Evolutionary conservation across 2,888 invertebrate species (phyloP).

Genomic region (Drosophila pseudotakahashii): DNA sequence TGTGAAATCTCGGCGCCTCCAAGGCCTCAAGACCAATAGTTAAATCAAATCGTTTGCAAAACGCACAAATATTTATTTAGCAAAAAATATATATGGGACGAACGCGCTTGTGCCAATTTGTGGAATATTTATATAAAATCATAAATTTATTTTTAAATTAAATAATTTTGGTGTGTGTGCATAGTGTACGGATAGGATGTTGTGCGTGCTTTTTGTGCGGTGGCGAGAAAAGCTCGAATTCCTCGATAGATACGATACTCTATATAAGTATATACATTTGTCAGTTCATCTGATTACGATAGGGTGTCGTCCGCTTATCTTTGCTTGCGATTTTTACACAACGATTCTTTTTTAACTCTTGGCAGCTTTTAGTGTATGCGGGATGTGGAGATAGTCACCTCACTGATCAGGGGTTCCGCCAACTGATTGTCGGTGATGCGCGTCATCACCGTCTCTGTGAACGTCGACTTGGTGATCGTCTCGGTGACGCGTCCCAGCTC

Average conservation of each 20-base stretch:
- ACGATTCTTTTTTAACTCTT: conserved; percentile 50
- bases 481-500: conserved; percentile 95
- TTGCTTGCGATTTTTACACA: conserved; percentile 38
- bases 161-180: conserved; percentile 31
- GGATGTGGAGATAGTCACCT: conserved; percentile 88
- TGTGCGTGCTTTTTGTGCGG: conserved; percentile 29
- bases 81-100: too few species aligned
- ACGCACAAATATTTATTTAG: conserved; percentile 66
- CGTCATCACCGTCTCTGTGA: conserved; percentile 97
- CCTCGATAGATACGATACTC: conserved; percentile 4
- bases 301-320: conserved; percentile 6
- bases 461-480: conserved; percentile 97
- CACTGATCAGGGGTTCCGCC: conserved; percentile 93
- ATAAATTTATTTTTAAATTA: conserved; percentile 36
- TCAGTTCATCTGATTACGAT: neutral
- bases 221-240: conserved; percentile 39
- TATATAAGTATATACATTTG: neutral
- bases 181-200: conserved; percentile 18
- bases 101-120: conserved; percentile 50
- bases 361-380: conserved; percentile 71
- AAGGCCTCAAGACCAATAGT: conserved; percentile 34
- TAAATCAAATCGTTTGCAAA: conserved; percentile 61
- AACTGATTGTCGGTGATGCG: conserved; percentile 96
- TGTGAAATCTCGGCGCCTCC: conserved; percentile 19
- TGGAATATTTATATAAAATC: conserved; percentile 24